Evolutionary conservation across 2,888 invertebrate species (phyloP).

Genomic region (Steinernema scapterisci): DNA sequence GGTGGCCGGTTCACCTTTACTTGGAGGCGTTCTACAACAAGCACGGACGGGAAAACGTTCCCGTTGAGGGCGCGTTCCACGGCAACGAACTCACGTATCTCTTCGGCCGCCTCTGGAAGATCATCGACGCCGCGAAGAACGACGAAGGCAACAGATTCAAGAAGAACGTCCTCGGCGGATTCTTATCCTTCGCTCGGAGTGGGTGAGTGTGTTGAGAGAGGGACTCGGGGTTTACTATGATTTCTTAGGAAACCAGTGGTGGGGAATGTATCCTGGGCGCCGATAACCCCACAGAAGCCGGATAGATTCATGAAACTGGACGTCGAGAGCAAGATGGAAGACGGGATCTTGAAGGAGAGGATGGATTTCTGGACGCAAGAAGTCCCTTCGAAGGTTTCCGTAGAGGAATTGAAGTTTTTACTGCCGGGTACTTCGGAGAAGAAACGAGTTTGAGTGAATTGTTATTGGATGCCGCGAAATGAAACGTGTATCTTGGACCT

Average conservation of each 20-base stretch:
- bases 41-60: slow-evolving; percentile 6
- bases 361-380: slow-evolving; percentile 23
- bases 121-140: background rate
- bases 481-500: background rate
- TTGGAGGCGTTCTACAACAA: slow-evolving; percentile 22
- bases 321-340: slow-evolving; percentile 14
- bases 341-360: background rate
- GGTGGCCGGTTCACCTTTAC: slow-evolving; percentile 17
- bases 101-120: slow-evolving; percentile 19
- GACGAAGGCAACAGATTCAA: background rate
- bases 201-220: background rate
- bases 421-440: slow-evolving; percentile 4
- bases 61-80: slow-evolving; percentile 24
- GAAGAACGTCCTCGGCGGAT: slow-evolving; percentile 15
- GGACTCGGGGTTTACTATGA: background rate
- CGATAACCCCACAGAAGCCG: background rate
- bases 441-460: too few species aligned
- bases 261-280: background rate
- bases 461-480: background rate
- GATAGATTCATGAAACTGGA: background rate
- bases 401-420: background rate
- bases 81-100: slow-evolving; percentile 20
- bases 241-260: background rate
- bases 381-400: background rate
- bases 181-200: background rate